Percentiles rank a stretch among this genome's conserved stretches.
These are phyloP conservation scores for Gasterosteus nipponicus DNA, from an alignment of 2,113 vertebrate genomes.

Conservation along the genomic window DNA sequence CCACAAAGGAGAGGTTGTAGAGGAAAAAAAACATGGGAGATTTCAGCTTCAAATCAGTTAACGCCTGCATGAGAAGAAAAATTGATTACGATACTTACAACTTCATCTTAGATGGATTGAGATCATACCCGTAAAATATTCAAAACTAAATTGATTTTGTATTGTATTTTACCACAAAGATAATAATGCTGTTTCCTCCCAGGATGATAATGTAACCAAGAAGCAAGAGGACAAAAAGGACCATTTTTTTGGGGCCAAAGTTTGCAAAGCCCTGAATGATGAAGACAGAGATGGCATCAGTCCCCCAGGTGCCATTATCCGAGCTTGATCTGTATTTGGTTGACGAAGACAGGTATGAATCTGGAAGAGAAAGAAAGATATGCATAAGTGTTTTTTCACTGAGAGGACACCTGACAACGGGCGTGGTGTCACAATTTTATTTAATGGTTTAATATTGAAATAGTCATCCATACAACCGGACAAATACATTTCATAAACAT, in stretches of 20 bases:
- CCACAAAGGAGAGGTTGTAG: conserved; percentile 77
- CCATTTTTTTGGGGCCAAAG: conserved; percentile 41
- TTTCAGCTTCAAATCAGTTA: conserved; percentile 63
- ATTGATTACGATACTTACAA: neutral
- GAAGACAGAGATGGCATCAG: conserved; percentile 39
- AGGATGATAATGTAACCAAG: conserved; percentile 65
- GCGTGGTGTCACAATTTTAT: neutral
- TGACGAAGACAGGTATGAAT: neutral
- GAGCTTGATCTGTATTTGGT: conserved; percentile 22
- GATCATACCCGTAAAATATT: neutral
- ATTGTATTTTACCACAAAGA: conserved; percentile 55
- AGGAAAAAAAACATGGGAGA: conserved; percentile 79
- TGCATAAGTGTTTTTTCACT: neutral
- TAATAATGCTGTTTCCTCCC: conserved; percentile 75
- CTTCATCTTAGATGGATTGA: neutral
- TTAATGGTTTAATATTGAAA: no score
- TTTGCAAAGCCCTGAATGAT: conserved; percentile 61
- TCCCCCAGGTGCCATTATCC: conserved; percentile 9
- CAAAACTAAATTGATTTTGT: rapidly evolving
- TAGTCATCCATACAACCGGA: no score
- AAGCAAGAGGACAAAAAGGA: conserved; percentile 72
- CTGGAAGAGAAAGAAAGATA: neutral
- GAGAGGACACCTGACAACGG: neutral
- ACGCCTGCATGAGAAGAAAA: conserved; percentile 26
- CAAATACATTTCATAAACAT: no score